Percentiles rank a stretch among this genome's conserved stretches.
These are phyloP conservation scores for Chymomyza procnemis DNA, from an alignment of 2,888 invertebrate genomes.

Conservation along the genomic window DNA sequence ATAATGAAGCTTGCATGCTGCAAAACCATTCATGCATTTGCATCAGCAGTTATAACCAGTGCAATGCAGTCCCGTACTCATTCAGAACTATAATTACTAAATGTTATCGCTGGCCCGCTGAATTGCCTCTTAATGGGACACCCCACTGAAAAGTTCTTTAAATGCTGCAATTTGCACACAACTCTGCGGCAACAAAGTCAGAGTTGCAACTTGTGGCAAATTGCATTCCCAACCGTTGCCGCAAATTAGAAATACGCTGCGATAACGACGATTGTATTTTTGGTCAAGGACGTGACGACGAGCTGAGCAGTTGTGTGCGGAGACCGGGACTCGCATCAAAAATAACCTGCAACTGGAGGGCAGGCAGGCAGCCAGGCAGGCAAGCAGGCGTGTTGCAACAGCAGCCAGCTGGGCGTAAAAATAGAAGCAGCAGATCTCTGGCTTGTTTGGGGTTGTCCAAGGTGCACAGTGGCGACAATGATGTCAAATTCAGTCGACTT, in stretches of 20 bases:
- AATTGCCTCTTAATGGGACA: not conserved
- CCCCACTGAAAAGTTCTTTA: not conserved
- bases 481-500: conserved; percentile 44
- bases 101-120: not conserved
- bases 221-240: not conserved
- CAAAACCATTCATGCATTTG: not conserved
- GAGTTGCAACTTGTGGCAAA: not conserved
- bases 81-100: not conserved
- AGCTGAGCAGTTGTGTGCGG: too few relatives aligned
- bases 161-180: not conserved
- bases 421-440: not conserved
- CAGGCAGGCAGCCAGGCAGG: too few relatives aligned
- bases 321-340: not conserved
- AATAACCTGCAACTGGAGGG: not conserved
- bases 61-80: not conserved
- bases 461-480: conserved; percentile 44
- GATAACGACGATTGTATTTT: not conserved
- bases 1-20: not conserved
- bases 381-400: not conserved
- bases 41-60: not conserved
- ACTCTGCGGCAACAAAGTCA: not conserved
- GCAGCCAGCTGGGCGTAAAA: not conserved
- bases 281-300: conserved; percentile 10
- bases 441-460: not conserved
- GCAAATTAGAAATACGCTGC: not conserved